Base-by-base conservation (phyloP, 2,797 vertebrate species). In the Pseudomugil tenellus region DNA sequence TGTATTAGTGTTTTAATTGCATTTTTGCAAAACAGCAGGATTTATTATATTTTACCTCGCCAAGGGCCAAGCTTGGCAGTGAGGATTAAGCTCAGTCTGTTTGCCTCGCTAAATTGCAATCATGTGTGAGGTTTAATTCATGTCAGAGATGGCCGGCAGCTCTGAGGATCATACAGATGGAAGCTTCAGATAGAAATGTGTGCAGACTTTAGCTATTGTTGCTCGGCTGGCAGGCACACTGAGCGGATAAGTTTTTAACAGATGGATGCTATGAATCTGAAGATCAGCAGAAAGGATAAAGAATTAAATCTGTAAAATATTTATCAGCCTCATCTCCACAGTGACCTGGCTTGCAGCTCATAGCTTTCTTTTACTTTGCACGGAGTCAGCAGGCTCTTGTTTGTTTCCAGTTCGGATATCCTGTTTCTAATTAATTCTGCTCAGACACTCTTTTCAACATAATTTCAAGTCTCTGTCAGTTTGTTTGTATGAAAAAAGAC, bases 51-150 rank as follows among this genome's bases (percentile, higher is more conserved):
- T 72, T 65, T 52, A 62, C 67, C 58, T 78, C 66, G 62, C 76
- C 76, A 6, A 26, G 9, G 66, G 78, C 66, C 55, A 55, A 35
- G 70, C 62, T 67, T 12, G n/a, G 52, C 64, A 67, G 61, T 26
- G 23, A 52, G 63, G 77, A 86, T 77, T 70, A 70, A 80, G 63
- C 23, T 48, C 32, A 39, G 58, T 67, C 64, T 39, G 39, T 77
- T 70, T 79, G 39, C 59, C 28, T 68, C 57, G 75, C 55, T 73
- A 65, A 79, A 69, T 71, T 55, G 23, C 37, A 51, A 77, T 72
- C 73, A 57, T 67, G 76, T 87, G 48, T 70, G 61, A 56, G 63
- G 39, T 67, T 77, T 80, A 76, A 81, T 83, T 80, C 58, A 51
- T 65, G 75, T 66, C 46, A 23, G 67, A 74, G 73, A 53, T 23